A percentile compares a stretch with the other conserved stretches of the same genome.
phyloP scores from a whole-genome alignment of 1,140 invertebrate species.

The Drosophila pandora region DNA sequence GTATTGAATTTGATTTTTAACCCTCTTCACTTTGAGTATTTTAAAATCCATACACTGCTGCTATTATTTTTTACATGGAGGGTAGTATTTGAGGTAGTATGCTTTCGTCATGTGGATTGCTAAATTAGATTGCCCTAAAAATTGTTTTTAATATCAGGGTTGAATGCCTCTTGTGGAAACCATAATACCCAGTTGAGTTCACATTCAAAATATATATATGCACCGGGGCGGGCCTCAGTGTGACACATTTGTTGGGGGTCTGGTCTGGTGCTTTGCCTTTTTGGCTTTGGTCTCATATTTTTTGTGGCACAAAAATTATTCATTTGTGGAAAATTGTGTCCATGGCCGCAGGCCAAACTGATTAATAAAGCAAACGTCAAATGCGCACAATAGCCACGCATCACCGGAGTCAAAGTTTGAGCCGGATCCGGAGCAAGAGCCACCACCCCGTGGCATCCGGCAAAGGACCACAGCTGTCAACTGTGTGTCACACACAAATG shows the following conservation, averaged over 20 bases:
- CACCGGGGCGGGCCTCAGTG: conserved; percentile 22
- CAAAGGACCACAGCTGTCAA: conserved; percentile 72
- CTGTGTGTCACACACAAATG: conserved; percentile 75
- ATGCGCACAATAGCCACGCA: conserved; percentile 74
- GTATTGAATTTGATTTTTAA: background rate
- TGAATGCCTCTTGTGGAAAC: background rate
- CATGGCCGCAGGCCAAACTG: conserved; percentile 79
- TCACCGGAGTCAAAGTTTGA: conserved; percentile 56
- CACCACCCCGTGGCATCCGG: conserved; percentile 46
- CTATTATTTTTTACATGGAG: no score
- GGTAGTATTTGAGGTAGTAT: background rate
- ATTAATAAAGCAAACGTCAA: conserved; percentile 84
- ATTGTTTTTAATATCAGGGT: conserved; percentile 3
- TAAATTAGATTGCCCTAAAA: conserved; percentile 1
- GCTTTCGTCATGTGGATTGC: background rate
- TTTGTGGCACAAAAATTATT: conserved; percentile 71
- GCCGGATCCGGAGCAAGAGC: conserved; percentile 19
- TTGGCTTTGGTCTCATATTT: conserved; percentile 43
- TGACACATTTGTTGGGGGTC: conserved; percentile 45
- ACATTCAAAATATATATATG: conserved; percentile 9
- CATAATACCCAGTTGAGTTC: background rate
- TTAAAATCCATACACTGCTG: background rate
- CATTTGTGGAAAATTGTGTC: conserved; percentile 76
- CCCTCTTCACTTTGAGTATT: background rate
- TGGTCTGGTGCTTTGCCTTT: conserved; percentile 58